These are phyloP conservation scores for Poecilus cupreus DNA, from an alignment of 2,888 invertebrate species.

Conservation along the genomic window DNA sequence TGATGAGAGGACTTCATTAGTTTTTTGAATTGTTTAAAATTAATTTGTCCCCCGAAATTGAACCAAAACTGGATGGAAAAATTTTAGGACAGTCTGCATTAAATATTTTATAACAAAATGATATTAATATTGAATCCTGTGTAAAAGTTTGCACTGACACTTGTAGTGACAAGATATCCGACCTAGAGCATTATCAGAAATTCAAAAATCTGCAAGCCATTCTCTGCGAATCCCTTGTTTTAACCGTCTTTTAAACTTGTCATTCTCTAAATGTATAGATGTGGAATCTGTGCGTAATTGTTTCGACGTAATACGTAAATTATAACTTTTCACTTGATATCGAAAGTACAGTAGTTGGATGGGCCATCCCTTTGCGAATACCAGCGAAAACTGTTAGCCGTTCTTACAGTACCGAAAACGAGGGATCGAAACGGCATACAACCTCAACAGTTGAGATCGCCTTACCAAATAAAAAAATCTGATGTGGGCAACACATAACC, in stretches of 20 bases:
- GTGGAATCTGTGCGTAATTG: too few relatives aligned
- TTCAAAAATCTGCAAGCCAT: neutral
- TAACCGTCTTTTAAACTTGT: neutral
- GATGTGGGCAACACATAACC: too few relatives aligned
- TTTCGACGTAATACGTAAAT: too few relatives aligned
- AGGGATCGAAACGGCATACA: too few relatives aligned
- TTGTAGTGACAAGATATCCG: neutral
- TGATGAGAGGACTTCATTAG: neutral
- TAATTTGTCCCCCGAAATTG: neutral
- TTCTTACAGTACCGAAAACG: too few relatives aligned
- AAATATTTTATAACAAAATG: neutral
- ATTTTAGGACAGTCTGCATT: neutral
- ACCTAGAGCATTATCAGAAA: neutral
- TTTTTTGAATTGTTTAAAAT: neutral
- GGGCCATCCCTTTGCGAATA: too few relatives aligned
- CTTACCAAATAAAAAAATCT: too few relatives aligned
- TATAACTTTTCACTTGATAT: too few relatives aligned
- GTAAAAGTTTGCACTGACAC: neutral
- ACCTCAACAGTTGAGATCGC: too few relatives aligned
- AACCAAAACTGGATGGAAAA: neutral
- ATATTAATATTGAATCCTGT: neutral
- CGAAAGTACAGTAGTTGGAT: too few relatives aligned
- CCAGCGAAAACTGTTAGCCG: too few relatives aligned
- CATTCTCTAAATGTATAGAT: neutral
- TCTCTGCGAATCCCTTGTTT: neutral